These are phyloP conservation scores for Danaus plexippus DNA, from an alignment of 1,140 invertebrate genomes.

Conservation along the genomic window DNA sequence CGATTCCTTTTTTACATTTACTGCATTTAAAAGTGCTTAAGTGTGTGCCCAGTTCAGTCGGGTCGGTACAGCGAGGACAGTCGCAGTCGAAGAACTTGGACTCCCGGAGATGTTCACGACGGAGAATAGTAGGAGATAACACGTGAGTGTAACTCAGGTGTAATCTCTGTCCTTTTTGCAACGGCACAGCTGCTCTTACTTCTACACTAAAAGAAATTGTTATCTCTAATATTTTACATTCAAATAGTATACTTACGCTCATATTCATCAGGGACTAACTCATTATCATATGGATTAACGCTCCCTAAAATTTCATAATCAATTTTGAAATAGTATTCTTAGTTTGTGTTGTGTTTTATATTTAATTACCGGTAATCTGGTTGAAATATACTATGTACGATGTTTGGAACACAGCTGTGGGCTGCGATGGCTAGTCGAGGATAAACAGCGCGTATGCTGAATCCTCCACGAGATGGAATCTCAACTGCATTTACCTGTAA, in stretches of 20 bases:
- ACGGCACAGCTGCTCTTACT: conserved; percentile 77
- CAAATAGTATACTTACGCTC: no score
- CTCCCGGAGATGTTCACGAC: conserved; percentile 79
- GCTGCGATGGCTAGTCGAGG: conserved; percentile 81
- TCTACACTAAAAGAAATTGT: conserved; percentile 70
- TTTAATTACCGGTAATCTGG: conserved; percentile 71
- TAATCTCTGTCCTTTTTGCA: conserved; percentile 76
- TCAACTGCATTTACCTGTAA: conserved; percentile 79
- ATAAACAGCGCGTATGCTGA: conserved; percentile 80
- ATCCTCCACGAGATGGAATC: conserved; percentile 74
- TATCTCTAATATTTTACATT: no score
- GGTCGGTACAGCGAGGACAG: conserved; percentile 81
- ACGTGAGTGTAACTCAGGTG: conserved; percentile 84
- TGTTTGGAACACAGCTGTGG: conserved; percentile 88
- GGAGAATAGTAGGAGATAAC: conserved; percentile 80
- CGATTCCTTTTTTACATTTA: conserved; percentile 80
- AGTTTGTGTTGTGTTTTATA: conserved; percentile 3
- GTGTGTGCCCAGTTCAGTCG: conserved; percentile 82
- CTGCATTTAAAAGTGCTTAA: conserved; percentile 83
- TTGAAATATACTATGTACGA: conserved; percentile 79
- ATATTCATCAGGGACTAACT: no score
- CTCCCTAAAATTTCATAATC: no score
- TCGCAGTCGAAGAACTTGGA: conserved; percentile 85
- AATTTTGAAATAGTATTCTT: no score
- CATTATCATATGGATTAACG: no score